Evolutionary conservation across 92 coral and sea anemone species (phyloP).

Genomic region (Zoanthus solanderi): DNA sequence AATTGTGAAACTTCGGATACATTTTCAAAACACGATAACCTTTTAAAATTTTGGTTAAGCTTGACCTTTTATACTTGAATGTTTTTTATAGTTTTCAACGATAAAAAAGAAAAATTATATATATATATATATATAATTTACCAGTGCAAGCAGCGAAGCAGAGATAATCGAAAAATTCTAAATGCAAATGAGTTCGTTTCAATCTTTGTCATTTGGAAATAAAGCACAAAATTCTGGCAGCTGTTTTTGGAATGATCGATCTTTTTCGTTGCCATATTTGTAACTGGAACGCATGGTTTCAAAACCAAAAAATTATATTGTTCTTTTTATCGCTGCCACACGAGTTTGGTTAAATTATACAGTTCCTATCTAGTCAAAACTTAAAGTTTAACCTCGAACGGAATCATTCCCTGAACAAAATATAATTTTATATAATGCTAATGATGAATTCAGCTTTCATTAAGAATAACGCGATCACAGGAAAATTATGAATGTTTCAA

Average conservation of each 20-base stretch:
- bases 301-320: neutral
- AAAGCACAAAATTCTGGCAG: neutral
- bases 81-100: neutral
- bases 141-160: neutral
- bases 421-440: neutral
- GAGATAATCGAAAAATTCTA: neutral
- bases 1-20: neutral
- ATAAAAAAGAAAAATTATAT: neutral
- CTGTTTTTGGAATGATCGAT: neutral
- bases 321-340: neutral
- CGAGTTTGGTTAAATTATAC: neutral
- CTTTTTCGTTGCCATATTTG: neutral
- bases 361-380: neutral
- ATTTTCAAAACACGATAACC: too few relatives aligned
- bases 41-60: too few relatives aligned
- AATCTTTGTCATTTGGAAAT: neutral
- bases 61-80: neutral
- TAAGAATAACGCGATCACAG: neutral
- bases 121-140: neutral
- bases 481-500: neutral
- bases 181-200: constrained; percentile 6
- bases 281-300: neutral
- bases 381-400: neutral
- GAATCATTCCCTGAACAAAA: neutral
- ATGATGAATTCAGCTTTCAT: neutral